These are phyloP conservation scores for Embiotoca jacksoni DNA, from an alignment of 2,113 vertebrate species.

Conservation along the genomic window DNA sequence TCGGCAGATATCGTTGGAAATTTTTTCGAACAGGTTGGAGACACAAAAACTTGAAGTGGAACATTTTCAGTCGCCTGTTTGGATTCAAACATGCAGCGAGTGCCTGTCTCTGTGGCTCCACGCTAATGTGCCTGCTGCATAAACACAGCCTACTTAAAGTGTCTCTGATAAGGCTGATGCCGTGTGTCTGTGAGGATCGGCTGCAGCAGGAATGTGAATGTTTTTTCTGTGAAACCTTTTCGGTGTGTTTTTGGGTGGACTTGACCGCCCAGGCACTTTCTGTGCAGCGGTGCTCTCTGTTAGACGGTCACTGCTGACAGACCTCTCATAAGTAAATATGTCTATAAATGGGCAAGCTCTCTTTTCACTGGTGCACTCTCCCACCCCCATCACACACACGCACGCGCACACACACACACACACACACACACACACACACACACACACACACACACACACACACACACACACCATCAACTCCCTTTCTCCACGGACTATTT, in stretches of 20 bases:
- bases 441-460: background rate
- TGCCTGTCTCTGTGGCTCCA: constrained; percentile 48
- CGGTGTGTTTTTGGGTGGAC: constrained; percentile 45
- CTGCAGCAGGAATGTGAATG: constrained; percentile 81
- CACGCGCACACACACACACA: background rate
- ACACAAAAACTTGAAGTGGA: constrained; percentile 12
- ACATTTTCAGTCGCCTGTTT: constrained; percentile 17
- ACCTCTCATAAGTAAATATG: constrained; percentile 85
- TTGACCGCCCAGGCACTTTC: constrained; percentile 71
- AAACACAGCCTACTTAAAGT: constrained; percentile 65
- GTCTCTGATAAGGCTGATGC: constrained; percentile 69
- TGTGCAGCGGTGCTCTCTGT: constrained; percentile 71
- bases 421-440: constrained; percentile 14
- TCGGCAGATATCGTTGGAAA: background rate
- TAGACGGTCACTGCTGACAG: constrained; percentile 79
- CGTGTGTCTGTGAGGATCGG: constrained; percentile 22
- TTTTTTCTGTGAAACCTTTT: constrained; percentile 74
- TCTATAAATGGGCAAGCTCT: constrained; percentile 87
- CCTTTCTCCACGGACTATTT: constrained; percentile 21
- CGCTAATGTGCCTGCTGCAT: constrained; percentile 58
- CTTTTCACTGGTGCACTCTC: constrained; percentile 53
- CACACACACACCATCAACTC: constrained; percentile 30
- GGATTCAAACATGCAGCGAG: constrained; percentile 31
- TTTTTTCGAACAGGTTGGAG: background rate
- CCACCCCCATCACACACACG: constrained; percentile 18